Conservation (phyloP, 2,888 invertebrate species). For the Sinhomidia bicolor region DNA sequence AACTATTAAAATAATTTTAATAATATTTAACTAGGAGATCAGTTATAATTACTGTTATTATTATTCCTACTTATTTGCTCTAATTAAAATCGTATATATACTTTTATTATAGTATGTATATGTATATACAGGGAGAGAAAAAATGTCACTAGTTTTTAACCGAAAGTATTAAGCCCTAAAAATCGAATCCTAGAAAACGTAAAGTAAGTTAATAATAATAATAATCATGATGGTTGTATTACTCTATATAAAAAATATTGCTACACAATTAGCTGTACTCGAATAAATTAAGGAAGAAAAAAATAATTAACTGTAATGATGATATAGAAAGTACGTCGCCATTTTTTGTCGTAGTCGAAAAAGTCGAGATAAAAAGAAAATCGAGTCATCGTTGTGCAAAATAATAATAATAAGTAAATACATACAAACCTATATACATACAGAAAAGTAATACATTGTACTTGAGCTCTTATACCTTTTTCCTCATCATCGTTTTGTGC, state of each 20-base stretch:
- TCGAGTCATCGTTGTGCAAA: constrained; percentile 54
- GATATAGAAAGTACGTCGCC: background rate
- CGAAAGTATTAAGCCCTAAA: constrained; percentile 16
- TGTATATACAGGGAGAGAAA: constrained; percentile 30
- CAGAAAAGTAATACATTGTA: constrained; percentile 44
- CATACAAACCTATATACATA: background rate
- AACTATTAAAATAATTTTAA: constrained; percentile 31
- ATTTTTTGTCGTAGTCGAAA: constrained; percentile 62
- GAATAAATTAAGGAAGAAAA: constrained; percentile 2
- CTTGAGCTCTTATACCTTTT: constrained; percentile 62
- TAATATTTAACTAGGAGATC: background rate
- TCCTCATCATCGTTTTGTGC: background rate
- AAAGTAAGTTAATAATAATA: background rate
- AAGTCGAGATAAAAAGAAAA: constrained; percentile 6
- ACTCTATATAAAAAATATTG: background rate
- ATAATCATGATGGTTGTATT: constrained; percentile 37
- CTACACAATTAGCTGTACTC: background rate
- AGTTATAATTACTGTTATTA: constrained; percentile 10
- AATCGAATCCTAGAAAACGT: background rate
- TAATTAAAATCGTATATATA: background rate
- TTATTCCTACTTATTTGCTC: constrained; percentile 45
- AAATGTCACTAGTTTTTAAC: constrained; percentile 50
- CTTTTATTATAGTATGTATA: background rate
- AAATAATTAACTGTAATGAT: background rate
- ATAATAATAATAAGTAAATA: background rate